These are phyloP conservation scores for Trypoxylon attenuatum DNA, from an alignment of 2,888 invertebrate species.

Conservation along the genomic window DNA sequence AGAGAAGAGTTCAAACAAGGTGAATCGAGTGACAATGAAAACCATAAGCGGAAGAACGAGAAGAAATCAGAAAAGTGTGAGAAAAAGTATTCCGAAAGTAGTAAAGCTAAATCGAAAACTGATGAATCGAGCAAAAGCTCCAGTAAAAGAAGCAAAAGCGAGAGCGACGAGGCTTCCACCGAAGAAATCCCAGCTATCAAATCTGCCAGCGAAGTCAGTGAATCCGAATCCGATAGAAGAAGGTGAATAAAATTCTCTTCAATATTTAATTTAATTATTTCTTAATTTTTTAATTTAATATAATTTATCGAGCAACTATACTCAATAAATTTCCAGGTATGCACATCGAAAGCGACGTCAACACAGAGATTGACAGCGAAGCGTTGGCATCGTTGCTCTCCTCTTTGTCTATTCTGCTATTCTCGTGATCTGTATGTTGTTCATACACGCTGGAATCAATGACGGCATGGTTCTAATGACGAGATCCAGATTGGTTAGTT, in stretches of 20 bases:
- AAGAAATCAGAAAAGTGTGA: constrained; percentile 38
- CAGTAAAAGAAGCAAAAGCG: constrained; percentile 57
- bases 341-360: constrained; percentile 63
- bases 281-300: too few species aligned
- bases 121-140: constrained; percentile 52
- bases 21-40: constrained; percentile 43
- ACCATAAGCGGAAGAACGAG: constrained; percentile 29
- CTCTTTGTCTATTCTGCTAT: constrained; percentile 77
- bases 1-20: constrained; percentile 50
- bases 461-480: constrained; percentile 76
- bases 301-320: too few species aligned
- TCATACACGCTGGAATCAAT: constrained; percentile 78
- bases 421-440: constrained; percentile 76
- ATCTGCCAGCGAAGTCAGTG: constrained; percentile 54
- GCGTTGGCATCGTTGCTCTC: constrained; percentile 77
- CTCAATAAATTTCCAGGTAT: constrained; percentile 52
- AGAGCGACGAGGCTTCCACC: constrained; percentile 53
- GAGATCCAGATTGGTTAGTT: constrained; percentile 5
- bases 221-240: constrained; percentile 56
- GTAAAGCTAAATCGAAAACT: constrained; percentile 23
- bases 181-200: constrained; percentile 48
- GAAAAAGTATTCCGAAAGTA: constrained; percentile 27
- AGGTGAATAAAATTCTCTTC: constrained; percentile 38
- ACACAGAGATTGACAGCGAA: constrained; percentile 77
- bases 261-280: background rate